These are phyloP conservation scores for Brachionichthys hirsutus DNA, from an alignment of 2,113 vertebrate species.

Conservation along the genomic window DNA sequence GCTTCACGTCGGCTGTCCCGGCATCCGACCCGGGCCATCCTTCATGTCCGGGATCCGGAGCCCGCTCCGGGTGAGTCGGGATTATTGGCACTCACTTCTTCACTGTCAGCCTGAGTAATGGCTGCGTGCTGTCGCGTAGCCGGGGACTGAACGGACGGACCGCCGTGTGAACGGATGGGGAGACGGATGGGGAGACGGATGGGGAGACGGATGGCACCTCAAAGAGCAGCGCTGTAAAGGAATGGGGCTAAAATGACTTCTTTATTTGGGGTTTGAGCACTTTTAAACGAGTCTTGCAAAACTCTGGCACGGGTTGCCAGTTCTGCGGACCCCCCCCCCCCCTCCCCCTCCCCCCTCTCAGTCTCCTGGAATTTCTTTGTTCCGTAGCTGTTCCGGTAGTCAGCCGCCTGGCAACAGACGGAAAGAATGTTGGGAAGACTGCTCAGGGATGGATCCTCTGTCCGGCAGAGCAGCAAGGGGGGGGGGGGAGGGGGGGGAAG, in stretches of 20 bases:
- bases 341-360: conserved; percentile 77
- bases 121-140: conserved; percentile 7
- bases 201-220: conserved; percentile 3
- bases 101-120: conserved; percentile 57
- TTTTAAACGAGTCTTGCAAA: too few species aligned
- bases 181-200: conserved; percentile 13
- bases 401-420: conserved; percentile 82
- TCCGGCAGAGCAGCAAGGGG: conserved; percentile 45
- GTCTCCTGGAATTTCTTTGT: conserved; percentile 91
- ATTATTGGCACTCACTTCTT: conserved; percentile 65
- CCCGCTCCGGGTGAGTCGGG: conserved; percentile 20
- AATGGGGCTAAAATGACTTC: too few species aligned
- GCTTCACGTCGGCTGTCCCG: conserved; percentile 80
- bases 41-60: conserved; percentile 65
- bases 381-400: conserved; percentile 86
- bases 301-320: too few species aligned
- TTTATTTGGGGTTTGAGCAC: too few species aligned
- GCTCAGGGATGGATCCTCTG: conserved; percentile 41
- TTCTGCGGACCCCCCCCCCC: too few species aligned
- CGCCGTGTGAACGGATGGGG: conserved; percentile 21
- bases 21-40: conserved; percentile 76
- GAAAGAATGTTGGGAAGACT: conserved; percentile 83
- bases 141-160: conserved; percentile 1
- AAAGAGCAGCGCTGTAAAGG: not conserved
- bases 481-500: not conserved